A percentile compares a stretch with the other conserved stretches of the same genome.
Conservation (phyloP, 2,113 vertebrate genomes). For the Onychostoma macrolepis region DNA sequence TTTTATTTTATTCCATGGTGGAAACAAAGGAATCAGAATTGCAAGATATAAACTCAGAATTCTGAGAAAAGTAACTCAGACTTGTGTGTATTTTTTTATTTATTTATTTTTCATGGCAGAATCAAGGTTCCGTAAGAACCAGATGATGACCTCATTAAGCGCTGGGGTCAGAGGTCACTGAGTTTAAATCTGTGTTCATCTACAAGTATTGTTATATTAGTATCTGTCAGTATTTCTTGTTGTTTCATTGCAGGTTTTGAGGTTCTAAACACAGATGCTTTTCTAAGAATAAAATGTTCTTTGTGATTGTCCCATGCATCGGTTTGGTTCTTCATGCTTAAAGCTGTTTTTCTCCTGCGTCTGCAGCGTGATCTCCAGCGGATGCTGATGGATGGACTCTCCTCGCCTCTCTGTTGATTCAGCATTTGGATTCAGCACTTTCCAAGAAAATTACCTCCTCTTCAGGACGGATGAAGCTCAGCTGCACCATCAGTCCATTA, state of each 20-base stretch:
- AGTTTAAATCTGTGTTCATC: background rate
- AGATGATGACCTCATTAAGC: no score
- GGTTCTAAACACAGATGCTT: background rate
- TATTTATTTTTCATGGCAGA: no score
- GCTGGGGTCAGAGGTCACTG: background rate
- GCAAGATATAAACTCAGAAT: no score
- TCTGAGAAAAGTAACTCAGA: no score
- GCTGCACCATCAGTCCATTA: background rate
- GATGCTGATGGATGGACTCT: constrained; percentile 16
- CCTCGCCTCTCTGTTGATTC: constrained; percentile 26
- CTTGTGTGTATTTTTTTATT: no score
- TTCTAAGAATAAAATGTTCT: background rate
- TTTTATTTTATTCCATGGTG: no score
- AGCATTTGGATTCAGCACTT: constrained; percentile 46
- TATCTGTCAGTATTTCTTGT: background rate
- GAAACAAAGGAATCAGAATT: no score
- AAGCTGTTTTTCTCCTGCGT: background rate
- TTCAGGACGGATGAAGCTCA: background rate
- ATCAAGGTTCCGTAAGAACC: no score
- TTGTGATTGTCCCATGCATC: background rate
- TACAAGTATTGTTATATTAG: no score
- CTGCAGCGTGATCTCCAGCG: background rate
- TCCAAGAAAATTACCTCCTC: constrained; percentile 21
- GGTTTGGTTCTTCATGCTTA: background rate
- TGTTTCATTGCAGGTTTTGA: background rate